Conservation (phyloP, 2,113 vertebrate species). For the Pomatostomus ruficeps region DNA sequence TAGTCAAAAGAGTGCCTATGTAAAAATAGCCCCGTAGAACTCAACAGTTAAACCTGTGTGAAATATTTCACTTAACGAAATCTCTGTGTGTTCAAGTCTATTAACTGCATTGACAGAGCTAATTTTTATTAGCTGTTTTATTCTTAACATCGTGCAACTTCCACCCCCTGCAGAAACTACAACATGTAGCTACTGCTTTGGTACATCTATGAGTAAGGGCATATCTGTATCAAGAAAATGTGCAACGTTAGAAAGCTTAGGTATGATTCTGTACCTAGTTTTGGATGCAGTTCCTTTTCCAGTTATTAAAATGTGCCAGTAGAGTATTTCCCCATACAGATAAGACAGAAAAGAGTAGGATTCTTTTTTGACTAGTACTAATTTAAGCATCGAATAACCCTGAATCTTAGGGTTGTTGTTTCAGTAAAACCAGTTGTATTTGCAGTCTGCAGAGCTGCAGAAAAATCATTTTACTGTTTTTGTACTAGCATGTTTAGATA, state of each 20-base stretch:
- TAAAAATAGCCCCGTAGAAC: neutral
- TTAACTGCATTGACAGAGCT: neutral
- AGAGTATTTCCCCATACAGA: neutral
- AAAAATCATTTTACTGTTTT: neutral
- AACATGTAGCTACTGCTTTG: neutral
- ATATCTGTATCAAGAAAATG: neutral
- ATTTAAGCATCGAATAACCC: neutral
- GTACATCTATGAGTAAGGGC: neutral
- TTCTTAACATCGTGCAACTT: neutral
- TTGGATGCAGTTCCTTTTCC: neutral
- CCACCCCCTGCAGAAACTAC: neutral
- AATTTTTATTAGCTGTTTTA: neutral
- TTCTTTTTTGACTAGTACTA: neutral
- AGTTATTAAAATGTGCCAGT: neutral
- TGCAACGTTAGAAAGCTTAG: neutral
- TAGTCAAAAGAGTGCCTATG: neutral
- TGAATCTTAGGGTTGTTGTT: neutral
- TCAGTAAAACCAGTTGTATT: neutral
- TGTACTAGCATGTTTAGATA: neutral
- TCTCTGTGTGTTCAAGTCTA: neutral
- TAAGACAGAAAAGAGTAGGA: neutral
- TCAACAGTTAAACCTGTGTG: neutral
- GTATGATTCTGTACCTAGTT: neutral
- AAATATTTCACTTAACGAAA: neutral
- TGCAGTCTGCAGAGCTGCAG: neutral